Percentiles rank a stretch among this genome's conserved stretches.
These are phyloP conservation scores for Henricia sp. DNA, from an alignment of 53 echinoderm and acorn worm genomes.

Conservation along the genomic window DNA sequence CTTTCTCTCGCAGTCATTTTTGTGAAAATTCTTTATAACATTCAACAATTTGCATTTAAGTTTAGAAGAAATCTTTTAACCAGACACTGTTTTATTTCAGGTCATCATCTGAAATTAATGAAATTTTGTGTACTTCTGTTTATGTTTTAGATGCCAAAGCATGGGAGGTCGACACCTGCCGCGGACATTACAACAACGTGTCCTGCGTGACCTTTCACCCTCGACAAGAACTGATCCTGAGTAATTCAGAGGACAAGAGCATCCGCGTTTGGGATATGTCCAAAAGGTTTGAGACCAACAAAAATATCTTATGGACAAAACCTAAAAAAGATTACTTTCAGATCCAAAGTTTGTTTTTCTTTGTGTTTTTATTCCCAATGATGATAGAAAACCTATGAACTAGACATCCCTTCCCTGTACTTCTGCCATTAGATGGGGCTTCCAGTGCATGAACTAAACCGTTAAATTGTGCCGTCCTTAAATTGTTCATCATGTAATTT, in stretches of 20 bases:
- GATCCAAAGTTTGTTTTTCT: no score
- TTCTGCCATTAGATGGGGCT: no score
- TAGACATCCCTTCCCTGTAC: no score
- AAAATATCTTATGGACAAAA: no score
- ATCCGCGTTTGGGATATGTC: conserved; percentile 99
- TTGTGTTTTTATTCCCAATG: no score
- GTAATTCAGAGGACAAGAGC: conserved; percentile 99
- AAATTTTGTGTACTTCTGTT: background rate
- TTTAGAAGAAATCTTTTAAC: background rate
- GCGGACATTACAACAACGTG: conserved; percentile 83
- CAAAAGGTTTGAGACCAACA: conserved; percentile 92
- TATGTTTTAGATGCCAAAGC: conserved; percentile 91
- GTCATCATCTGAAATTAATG: background rate
- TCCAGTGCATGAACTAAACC: no score
- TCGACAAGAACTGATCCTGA: conserved; percentile 92
- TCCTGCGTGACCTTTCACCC: conserved; percentile 95
- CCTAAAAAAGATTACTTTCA: no score
- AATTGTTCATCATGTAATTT: no score
- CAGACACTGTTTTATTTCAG: background rate
- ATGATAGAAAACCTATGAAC: no score
- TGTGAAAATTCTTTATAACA: no score
- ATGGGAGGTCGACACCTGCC: conserved; percentile 99
- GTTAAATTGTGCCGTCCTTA: no score
- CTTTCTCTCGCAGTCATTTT: no score
- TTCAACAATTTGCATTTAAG: background rate